Evolutionary conservation across 1,140 invertebrate genomes (phyloP).

Genomic region (Wasmannia auropunctata): DNA sequence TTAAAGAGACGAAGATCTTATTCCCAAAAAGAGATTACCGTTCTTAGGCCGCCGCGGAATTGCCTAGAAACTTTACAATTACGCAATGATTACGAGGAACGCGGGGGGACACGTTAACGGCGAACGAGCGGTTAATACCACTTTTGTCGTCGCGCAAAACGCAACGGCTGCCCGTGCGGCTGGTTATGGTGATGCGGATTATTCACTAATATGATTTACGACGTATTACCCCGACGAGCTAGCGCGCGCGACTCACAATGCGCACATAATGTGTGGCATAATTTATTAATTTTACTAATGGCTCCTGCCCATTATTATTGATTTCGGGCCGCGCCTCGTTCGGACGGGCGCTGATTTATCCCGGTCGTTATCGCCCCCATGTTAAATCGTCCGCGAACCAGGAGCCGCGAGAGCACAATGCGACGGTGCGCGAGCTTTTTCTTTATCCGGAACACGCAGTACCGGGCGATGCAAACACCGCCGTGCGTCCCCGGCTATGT

Average conservation of each 20-base stretch:
- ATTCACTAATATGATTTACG: slow-evolving; percentile 86
- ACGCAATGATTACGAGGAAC: slow-evolving; percentile 31
- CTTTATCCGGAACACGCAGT: slow-evolving; percentile 63
- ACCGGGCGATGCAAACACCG: slow-evolving; percentile 43
- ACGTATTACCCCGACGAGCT: slow-evolving; percentile 81
- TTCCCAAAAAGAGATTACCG: neutral
- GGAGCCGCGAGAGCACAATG: slow-evolving; percentile 73
- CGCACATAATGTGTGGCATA: slow-evolving; percentile 85
- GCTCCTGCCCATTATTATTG: slow-evolving; percentile 86
- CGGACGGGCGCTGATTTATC: slow-evolving; percentile 82
- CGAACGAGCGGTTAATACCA: slow-evolving; percentile 63
- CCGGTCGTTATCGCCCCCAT: slow-evolving; percentile 79
- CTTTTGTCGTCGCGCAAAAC: slow-evolving; percentile 72
- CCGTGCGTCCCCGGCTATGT: neutral
- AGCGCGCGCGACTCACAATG: slow-evolving; percentile 83
- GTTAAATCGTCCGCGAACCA: slow-evolving; percentile 80
- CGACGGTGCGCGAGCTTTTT: slow-evolving; percentile 71
- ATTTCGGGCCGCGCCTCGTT: slow-evolving; percentile 83
- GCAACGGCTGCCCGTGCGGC: slow-evolving; percentile 73
- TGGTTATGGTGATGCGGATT: slow-evolving; percentile 84
- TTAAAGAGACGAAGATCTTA: neutral
- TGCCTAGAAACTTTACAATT: slow-evolving; percentile 5
- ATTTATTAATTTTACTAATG: slow-evolving; percentile 87
- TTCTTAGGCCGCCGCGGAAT: neutral
- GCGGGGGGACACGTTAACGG: slow-evolving; percentile 30